Evolutionary conservation across 2,113 vertebrate genomes (phyloP).

Genomic region (Solea senegalensis): DNA sequence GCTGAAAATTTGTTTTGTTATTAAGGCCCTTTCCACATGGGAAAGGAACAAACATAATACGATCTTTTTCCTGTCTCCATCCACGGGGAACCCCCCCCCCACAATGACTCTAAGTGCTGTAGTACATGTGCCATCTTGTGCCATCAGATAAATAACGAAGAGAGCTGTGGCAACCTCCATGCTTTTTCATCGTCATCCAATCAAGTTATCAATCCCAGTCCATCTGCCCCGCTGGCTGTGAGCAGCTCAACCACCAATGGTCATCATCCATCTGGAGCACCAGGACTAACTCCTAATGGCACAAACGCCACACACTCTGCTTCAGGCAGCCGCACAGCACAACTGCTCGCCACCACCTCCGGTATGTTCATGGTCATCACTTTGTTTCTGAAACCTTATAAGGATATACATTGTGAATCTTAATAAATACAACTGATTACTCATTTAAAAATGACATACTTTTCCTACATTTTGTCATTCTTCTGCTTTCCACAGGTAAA

Average conservation of each 20-base stretch:
- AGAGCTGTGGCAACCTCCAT: slow-evolving; percentile 79
- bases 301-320: slow-evolving; percentile 79
- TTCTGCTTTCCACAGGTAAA: slow-evolving; percentile 83
- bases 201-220: slow-evolving; percentile 63
- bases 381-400: too few relatives aligned
- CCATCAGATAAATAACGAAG: slow-evolving; percentile 74
- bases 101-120: too few relatives aligned
- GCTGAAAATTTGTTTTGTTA: too few relatives aligned
- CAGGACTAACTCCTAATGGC: slow-evolving; percentile 84
- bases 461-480: neutral
- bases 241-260: slow-evolving; percentile 82
- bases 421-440: too few relatives aligned
- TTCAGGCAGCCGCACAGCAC: slow-evolving; percentile 79
- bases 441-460: too few relatives aligned
- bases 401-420: too few relatives aligned
- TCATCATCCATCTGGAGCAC: slow-evolving; percentile 81
- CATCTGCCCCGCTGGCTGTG: slow-evolving; percentile 55
- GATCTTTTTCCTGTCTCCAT: neutral
- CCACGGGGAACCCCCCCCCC: too few relatives aligned
- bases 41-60: too few relatives aligned
- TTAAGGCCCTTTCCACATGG: too few relatives aligned
- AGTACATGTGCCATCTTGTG: neutral
- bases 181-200: slow-evolving; percentile 80
- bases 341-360: slow-evolving; percentile 85
- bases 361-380: slow-evolving; percentile 70